Evolutionary conservation across 2,113 vertebrate genomes (phyloP).

Genomic region (Atrichornis clamosus): DNA sequence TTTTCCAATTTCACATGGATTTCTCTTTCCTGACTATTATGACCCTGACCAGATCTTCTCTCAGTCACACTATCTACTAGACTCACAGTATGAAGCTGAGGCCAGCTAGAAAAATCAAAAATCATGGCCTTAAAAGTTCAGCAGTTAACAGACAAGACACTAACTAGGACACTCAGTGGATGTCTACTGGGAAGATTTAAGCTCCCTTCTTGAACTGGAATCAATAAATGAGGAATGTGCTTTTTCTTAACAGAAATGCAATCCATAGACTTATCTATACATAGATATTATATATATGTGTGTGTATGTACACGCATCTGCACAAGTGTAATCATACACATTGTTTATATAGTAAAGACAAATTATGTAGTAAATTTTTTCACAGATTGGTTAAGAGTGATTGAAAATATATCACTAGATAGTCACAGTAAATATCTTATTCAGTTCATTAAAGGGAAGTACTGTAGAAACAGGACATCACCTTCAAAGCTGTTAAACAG

Average conservation of each 20-base stretch:
- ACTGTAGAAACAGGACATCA: slow-evolving; percentile 52
- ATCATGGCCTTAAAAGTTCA: not conserved
- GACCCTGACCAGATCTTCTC: not conserved
- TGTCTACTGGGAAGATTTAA: not conserved
- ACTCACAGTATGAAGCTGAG: not conserved
- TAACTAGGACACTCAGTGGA: not conserved
- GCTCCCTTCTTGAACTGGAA: slow-evolving; percentile 20
- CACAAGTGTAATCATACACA: slow-evolving; percentile 21
- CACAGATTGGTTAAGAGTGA: slow-evolving; percentile 38
- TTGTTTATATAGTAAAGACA: slow-evolving; percentile 17
- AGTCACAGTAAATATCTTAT: slow-evolving; percentile 7
- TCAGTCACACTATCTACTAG: not conserved
- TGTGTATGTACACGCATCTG: slow-evolving; percentile 20
- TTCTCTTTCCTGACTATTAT: not conserved
- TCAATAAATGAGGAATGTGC: slow-evolving; percentile 9
- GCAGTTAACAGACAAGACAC: not conserved
- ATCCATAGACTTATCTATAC: slow-evolving; percentile 38
- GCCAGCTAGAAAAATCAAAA: not conserved
- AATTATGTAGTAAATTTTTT: slow-evolving; percentile 21
- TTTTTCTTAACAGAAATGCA: slow-evolving; percentile 22
- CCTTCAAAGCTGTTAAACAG: slow-evolving; percentile 44
- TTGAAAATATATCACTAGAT: slow-evolving; percentile 15
- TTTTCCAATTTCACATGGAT: not conserved
- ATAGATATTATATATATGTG: not conserved
- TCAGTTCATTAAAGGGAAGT: slow-evolving; percentile 51